Evolutionary conservation across 2,888 invertebrate genomes (phyloP).

Genomic region (Neria commutata): DNA sequence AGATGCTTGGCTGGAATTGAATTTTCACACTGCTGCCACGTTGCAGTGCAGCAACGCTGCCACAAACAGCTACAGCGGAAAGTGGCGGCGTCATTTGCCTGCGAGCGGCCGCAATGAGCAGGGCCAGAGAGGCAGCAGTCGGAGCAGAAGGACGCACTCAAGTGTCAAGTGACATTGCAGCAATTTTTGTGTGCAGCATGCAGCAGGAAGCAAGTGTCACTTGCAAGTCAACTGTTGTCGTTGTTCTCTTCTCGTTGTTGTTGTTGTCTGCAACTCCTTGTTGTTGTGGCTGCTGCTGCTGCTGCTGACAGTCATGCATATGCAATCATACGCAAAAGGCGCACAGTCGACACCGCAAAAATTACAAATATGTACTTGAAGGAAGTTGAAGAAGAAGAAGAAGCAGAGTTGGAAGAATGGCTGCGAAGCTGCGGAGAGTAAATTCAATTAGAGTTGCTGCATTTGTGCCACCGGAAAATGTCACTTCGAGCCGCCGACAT

Average conservation of each 20-base stretch:
- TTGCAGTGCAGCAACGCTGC: background rate
- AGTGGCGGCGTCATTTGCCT: background rate
- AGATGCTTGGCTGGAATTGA: background rate
- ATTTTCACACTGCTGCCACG: background rate
- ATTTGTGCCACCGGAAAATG: too few relatives aligned
- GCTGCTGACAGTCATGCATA: background rate
- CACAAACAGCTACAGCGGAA: background rate
- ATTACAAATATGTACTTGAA: too few relatives aligned
- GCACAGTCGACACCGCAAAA: background rate
- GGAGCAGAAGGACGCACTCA: conserved; percentile 2
- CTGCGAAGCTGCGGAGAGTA: background rate
- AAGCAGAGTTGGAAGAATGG: too few relatives aligned
- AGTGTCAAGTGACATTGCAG: background rate
- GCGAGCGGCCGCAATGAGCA: background rate
- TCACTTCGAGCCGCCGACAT: too few relatives aligned
- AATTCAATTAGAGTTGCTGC: too few relatives aligned
- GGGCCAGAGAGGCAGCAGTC: too few relatives aligned
- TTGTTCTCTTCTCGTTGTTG: too few relatives aligned
- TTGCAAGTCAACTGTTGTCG: background rate
- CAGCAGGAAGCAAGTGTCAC: background rate
- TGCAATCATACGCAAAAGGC: background rate
- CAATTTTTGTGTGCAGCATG: background rate
- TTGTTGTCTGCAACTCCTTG: too few relatives aligned
- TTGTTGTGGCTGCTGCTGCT: background rate
- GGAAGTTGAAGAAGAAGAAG: background rate